Evolutionary conservation across 2,797 vertebrate genomes (phyloP), one percentile per base, ranked within the genome.

Genomic region (Acrocephalus scirpaceus): DNA sequence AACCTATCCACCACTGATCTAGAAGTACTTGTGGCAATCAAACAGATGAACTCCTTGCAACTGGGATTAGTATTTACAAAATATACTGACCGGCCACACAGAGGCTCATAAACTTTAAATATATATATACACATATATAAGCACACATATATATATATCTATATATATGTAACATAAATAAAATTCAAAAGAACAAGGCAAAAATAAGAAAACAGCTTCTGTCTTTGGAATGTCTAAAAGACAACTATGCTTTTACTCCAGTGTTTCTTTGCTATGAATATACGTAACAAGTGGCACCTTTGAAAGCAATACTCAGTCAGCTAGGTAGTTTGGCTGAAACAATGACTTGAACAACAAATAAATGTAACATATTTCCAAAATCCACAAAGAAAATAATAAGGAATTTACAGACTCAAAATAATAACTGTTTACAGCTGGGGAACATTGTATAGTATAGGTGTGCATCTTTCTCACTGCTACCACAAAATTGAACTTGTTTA

Each of bases 201-300:
- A 94, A 95, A 90, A 80, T 84, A 95, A 95, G 88, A 86, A 83
- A 88, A 92, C 88, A 93, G 69, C 64, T 82, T 96, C 92, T 93
- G 67, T 98, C 97, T 98, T 98, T 98, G 98, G 98, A 98, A 98
- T 97, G 98, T 97, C 93, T 97, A 74, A 84, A 95, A 92, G 77
- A 91, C 77, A 85, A 83, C 62, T 27, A 53, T 23, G 73, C 36
- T 89, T 94, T 95, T 66, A 97, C 95, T 97, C 97, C 97, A 91
- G 97, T 94, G 58, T 69, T 94, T 95, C 48, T 95, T 90, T 91
- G 92, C 94, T 89, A 92, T 74, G 88, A 97, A 90, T 86, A 67
- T 25, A 95, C n/a, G 84, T 56, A 71, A 57, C 40, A 73, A 94
- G 95, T 97, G 97, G 96, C 95, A 97, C 96, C 94, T 90, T 89